Evolutionary conservation across 2,797 vertebrate species (phyloP).

Genomic region (Graptemys geographica): DNA sequence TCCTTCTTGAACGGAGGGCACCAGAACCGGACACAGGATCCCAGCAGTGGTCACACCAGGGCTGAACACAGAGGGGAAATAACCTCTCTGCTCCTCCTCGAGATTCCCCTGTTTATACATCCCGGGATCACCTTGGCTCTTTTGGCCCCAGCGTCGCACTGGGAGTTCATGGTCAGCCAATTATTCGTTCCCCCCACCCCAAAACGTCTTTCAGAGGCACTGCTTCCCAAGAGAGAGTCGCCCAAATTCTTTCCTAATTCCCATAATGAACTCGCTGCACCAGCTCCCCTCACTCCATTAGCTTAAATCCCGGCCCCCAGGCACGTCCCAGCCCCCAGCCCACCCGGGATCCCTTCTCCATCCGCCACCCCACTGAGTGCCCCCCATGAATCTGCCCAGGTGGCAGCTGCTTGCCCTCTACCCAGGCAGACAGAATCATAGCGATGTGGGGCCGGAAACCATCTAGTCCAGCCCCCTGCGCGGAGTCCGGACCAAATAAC

Average conservation of each 20-base stretch:
- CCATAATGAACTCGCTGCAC: neutral
- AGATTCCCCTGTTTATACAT: neutral
- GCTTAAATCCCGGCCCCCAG: neutral
- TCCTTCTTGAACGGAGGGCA: neutral
- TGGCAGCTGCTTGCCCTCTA: neutral
- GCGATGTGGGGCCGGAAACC: neutral
- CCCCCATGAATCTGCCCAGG: neutral
- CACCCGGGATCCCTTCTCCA: neutral
- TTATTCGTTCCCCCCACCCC: no score
- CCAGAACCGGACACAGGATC: neutral
- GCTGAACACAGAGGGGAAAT: neutral
- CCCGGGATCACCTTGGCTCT: neutral
- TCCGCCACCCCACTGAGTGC: neutral
- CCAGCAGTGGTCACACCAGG: rapidly evolving
- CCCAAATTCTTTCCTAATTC: neutral
- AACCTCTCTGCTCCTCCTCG: neutral
- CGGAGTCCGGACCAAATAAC: neutral
- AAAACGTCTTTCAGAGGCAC: neutral
- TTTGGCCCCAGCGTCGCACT: neutral
- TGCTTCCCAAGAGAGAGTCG: neutral
- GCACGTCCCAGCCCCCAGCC: neutral
- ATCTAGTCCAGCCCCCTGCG: rapidly evolving
- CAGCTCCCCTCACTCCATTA: neutral
- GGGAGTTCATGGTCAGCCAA: neutral
- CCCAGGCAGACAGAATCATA: neutral